phyloP scores from a whole-genome alignment of 2,797 vertebrate species.

The Coccyzus lansbergi region DNA sequence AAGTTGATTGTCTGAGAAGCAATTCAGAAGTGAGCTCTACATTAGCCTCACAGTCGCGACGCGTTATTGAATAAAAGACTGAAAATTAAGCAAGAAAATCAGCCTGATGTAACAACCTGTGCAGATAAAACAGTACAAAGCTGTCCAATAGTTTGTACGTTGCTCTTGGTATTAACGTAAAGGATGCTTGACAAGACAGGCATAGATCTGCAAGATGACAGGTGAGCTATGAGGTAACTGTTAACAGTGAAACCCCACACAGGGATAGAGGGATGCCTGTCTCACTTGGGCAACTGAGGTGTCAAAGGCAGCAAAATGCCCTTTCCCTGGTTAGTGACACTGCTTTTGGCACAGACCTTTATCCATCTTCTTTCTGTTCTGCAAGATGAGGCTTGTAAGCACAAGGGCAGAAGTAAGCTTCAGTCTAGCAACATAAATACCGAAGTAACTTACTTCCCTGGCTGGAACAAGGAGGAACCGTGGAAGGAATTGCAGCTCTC shows the following conservation, averaged over 20 bases:
- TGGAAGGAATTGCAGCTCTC: conserved; percentile 67
- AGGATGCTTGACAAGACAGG: background rate
- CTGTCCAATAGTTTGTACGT: background rate
- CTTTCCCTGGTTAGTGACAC: background rate
- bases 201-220: background rate
- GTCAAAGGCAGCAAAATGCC: background rate
- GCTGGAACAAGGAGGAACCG: conserved; percentile 61
- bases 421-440: conserved; percentile 9
- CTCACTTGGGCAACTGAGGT: background rate
- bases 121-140: background rate
- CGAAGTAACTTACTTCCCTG: conserved; percentile 26
- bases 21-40: background rate
- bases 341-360: background rate
- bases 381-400: background rate
- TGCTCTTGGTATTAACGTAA: background rate
- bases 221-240: background rate
- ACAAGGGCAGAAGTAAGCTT: conserved; percentile 3
- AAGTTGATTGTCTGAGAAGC: background rate
- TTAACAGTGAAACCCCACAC: background rate
- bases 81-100: background rate
- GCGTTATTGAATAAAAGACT: background rate
- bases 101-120: background rate
- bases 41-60: background rate
- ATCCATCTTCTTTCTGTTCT: background rate
- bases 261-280: background rate